A percentile compares a stretch with the other conserved stretches of the same genome.
phyloP scores from a whole-genome alignment of 1,140 invertebrate genomes.

The Drosophila saltans region DNA sequence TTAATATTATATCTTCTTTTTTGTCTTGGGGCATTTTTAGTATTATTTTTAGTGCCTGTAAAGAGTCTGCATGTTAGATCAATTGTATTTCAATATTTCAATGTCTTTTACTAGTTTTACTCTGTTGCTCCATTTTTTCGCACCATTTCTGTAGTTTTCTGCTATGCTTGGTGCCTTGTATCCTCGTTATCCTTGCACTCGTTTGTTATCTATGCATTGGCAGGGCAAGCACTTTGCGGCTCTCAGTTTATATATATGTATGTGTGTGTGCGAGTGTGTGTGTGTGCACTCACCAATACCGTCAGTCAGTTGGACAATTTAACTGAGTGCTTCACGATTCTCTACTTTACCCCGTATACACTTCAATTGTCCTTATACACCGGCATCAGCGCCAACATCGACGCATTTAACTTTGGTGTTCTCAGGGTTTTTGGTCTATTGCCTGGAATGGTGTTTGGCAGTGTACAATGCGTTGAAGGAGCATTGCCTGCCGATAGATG shows the following conservation, averaged over 20 bases:
- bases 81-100: conserved; percentile 80
- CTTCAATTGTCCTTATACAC: conserved; percentile 67
- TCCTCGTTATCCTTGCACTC: conserved; percentile 75
- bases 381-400: conserved; percentile 40
- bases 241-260: neutral
- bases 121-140: conserved; percentile 71
- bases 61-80: conserved; percentile 35
- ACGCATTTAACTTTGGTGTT: conserved; percentile 51
- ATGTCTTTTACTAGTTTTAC: conserved; percentile 55
- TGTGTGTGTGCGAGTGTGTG: conserved; percentile 21
- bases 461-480: conserved; percentile 27
- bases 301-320: conserved; percentile 64
- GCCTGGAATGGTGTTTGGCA: neutral
- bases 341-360: conserved; percentile 24
- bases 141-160: conserved; percentile 35
- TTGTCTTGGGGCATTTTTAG: no score
- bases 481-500: conserved; percentile 7
- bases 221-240: conserved; percentile 60
- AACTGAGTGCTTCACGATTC: conserved; percentile 60
- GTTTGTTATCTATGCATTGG: conserved; percentile 71
- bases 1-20: no score
- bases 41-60: no score
- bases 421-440: conserved; percentile 33
- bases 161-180: conserved; percentile 17
- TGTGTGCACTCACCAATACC: conserved; percentile 1